Base-by-base conservation (phyloP, 2,113 vertebrate genomes). In the Tachuris rubrigastra region DNA sequence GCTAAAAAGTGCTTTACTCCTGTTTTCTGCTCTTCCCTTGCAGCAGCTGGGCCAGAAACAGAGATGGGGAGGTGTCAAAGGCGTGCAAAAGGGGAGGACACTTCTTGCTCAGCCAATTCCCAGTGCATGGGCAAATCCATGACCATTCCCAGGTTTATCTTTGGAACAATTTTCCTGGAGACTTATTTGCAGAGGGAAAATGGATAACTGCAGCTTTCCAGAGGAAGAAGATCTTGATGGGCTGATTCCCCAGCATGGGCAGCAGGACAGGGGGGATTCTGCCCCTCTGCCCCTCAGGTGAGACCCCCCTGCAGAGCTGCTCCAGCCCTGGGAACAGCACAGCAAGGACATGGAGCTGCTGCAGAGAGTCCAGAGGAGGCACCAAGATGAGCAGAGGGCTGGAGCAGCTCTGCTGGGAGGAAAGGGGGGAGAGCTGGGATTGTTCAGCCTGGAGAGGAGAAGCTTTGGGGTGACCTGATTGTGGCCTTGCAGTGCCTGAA, bases 51-150 rank as follows among this genome's bases (percentile, higher is more conserved):
- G 33, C 25, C 63, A 35, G 63, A 28, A 27, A 6, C 28, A 31
- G 23, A 25, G 50, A 30, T 6, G 24, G 50, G 69, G 53, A 73
- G 28, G 39, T 59, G 65, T 24, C 72, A 59, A 37, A 71, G 65
- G 24, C 6, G 14, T 21, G 47, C 23, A n/a, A 4, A 7, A 21
- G 1, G 2, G 14, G 78, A 85, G 62, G 73, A 42, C n/a, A 1
- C 11, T 42, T 60, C 62, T 55, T 46, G 14, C 25, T 68, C 50
- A 67, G 68, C 27, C 28, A 3, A 2, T 78, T 79, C 41, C 28
- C 2, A 0, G 5, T 2, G 12, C 31, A 12, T 31, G 30, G 9
- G 5, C 37, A n/a, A 47, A 69, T 69, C 50, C 23, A 8, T 5
- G 20, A 44, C 19, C 33, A 31, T 76, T 87, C 80, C n/a, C 42